phyloP scores from a whole-genome alignment of 1,140 invertebrate species.

The Aphis craccivora region DNA sequence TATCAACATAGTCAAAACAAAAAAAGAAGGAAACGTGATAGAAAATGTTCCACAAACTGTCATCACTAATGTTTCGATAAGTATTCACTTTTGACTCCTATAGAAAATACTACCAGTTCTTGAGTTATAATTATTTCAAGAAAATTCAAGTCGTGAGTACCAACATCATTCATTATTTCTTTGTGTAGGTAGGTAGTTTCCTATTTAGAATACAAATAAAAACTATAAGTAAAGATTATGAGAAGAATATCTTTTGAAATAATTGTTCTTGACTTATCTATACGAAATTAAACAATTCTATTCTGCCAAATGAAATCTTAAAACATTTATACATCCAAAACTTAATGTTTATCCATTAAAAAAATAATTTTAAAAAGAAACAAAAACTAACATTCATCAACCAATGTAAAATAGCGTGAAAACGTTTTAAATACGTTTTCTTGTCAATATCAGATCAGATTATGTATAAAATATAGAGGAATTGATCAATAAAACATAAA shows the following conservation, averaged over 20 bases:
- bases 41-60: neutral
- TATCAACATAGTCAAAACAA: neutral
- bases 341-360: neutral
- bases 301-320: neutral
- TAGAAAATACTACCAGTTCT: conserved; percentile 10
- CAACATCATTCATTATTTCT: neutral
- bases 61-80: neutral
- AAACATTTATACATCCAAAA: neutral
- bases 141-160: neutral
- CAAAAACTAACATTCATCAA: neutral
- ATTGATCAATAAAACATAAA: conserved; percentile 10
- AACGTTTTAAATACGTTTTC: conserved; percentile 4
- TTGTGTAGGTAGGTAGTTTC: neutral
- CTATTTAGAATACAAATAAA: conserved; percentile 9
- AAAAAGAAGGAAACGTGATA: conserved; percentile 4
- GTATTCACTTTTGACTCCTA: conserved; percentile 3
- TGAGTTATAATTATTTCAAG: neutral
- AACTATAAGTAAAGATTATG: neutral
- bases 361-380: neutral
- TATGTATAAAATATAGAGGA: neutral
- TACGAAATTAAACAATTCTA: neutral
- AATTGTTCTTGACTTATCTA: neutral
- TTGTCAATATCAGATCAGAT: neutral
- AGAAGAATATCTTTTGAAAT: neutral
- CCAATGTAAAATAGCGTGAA: neutral